Evolutionary conservation across 2,888 invertebrate species (phyloP).

Genomic region (Agrotis puta): DNA sequence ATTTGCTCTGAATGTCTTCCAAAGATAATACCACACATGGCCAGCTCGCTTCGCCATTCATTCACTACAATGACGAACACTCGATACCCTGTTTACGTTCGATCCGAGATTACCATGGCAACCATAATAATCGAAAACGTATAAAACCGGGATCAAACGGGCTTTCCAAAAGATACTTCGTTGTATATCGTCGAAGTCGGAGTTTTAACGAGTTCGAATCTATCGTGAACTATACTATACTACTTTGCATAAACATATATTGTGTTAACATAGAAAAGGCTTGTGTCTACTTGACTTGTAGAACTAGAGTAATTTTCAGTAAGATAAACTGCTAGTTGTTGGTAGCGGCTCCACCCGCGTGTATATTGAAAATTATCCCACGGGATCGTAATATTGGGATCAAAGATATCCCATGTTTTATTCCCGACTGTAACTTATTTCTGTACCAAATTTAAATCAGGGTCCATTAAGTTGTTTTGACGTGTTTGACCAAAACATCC

Average conservation of each 20-base stretch:
- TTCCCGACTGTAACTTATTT: too few relatives aligned
- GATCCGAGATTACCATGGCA: constrained; percentile 2
- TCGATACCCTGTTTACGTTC: constrained; percentile 13
- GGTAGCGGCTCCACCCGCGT: too few relatives aligned
- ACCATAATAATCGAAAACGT: constrained; percentile 42
- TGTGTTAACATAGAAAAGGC: constrained; percentile 12
- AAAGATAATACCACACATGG: not conserved
- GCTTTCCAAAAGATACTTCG: constrained; percentile 43
- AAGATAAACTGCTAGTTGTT: not conserved
- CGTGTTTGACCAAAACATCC: too few relatives aligned
- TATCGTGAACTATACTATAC: constrained; percentile 37
- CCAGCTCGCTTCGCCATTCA: not conserved
- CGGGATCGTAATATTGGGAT: too few relatives aligned
- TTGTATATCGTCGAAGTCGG: constrained; percentile 44
- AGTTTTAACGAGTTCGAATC: constrained; percentile 61
- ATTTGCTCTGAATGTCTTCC: not conserved
- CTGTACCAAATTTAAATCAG: too few relatives aligned
- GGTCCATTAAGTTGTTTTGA: too few relatives aligned
- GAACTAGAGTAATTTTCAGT: not conserved
- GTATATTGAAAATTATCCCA: too few relatives aligned
- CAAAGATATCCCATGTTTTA: too few relatives aligned
- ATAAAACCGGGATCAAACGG: constrained; percentile 46
- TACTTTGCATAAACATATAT: constrained; percentile 29
- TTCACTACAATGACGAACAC: constrained; percentile 5
- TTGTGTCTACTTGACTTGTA: not conserved